Percentiles rank a stretch among this genome's conserved stretches.
phyloP scores from a whole-genome alignment of 2,888 invertebrate genomes.

The Drosophila nigritarsus region DNA sequence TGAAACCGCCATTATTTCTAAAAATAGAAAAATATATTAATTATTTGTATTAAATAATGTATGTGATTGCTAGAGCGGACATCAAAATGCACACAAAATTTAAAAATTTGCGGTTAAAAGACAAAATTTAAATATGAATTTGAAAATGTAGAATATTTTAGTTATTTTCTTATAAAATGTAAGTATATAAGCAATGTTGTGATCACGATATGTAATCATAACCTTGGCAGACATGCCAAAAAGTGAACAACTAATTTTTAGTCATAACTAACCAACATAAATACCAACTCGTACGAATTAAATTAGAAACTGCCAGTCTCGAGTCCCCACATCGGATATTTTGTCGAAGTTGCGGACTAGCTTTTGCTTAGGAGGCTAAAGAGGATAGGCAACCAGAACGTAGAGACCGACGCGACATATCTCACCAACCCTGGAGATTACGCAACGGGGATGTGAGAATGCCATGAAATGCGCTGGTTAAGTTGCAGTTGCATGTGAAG shows the following conservation, averaged over 20 bases:
- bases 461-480: background rate
- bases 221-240: too few species aligned
- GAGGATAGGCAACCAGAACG: background rate
- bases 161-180: background rate
- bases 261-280: too few species aligned
- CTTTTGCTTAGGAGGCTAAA: background rate
- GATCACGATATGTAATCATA: too few species aligned
- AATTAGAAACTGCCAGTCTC: too few species aligned
- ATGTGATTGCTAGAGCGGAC: background rate
- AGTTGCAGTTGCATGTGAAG: too few species aligned
- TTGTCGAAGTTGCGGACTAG: background rate
- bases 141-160: background rate
- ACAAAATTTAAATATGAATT: background rate
- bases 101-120: background rate
- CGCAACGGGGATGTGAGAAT: too few species aligned
- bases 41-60: background rate
- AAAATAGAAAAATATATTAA: conserved; percentile 33
- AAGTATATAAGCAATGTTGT: too few species aligned
- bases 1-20: conserved; percentile 74
- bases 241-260: too few species aligned
- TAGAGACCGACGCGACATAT: background rate
- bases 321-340: background rate
- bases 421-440: background rate
- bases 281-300: too few species aligned
- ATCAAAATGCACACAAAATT: background rate